Conservation (phyloP, 1,140 invertebrate genomes). For the Eriosoma lanigerum region DNA sequence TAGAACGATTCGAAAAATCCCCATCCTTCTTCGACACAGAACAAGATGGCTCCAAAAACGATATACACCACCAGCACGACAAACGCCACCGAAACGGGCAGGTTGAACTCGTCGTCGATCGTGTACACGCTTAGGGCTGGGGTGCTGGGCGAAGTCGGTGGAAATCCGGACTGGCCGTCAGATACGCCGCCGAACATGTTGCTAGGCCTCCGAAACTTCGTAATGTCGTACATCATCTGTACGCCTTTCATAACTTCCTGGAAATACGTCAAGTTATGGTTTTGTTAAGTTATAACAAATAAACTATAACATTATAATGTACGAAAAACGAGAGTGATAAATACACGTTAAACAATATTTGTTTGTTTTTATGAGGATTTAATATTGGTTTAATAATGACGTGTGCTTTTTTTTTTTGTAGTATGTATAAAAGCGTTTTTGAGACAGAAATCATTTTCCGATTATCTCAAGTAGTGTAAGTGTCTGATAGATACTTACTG, state of each 20-base stretch:
- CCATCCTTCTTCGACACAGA: constrained; percentile 79
- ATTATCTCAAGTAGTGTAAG: no score
- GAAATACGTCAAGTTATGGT: not conserved
- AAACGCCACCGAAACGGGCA: constrained; percentile 84
- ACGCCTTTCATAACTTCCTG: constrained; percentile 80
- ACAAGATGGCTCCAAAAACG: constrained; percentile 76
- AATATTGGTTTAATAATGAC: no score
- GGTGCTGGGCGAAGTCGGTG: constrained; percentile 62
- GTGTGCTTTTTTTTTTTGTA: no score
- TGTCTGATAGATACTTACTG: no score
- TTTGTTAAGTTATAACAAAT: no score
- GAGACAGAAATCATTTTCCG: no score
- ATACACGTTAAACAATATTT: no score
- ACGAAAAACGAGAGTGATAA: no score
- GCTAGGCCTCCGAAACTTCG: constrained; percentile 71
- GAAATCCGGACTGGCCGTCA: constrained; percentile 53
- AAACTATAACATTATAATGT: no score
- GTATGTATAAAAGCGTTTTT: no score
- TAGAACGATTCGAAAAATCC: constrained; percentile 86
- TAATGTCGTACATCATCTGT: constrained; percentile 76
- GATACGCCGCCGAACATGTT: constrained; percentile 64
- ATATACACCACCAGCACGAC: constrained; percentile 81
- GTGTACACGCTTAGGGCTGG: constrained; percentile 70
- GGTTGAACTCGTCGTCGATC: constrained; percentile 90
- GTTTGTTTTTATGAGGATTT: no score